A percentile compares a stretch with the other conserved stretches of the same genome.
These are phyloP conservation scores for Rhodinocichla rosea DNA, from an alignment of 2,113 vertebrate species.

Conservation along the genomic window DNA sequence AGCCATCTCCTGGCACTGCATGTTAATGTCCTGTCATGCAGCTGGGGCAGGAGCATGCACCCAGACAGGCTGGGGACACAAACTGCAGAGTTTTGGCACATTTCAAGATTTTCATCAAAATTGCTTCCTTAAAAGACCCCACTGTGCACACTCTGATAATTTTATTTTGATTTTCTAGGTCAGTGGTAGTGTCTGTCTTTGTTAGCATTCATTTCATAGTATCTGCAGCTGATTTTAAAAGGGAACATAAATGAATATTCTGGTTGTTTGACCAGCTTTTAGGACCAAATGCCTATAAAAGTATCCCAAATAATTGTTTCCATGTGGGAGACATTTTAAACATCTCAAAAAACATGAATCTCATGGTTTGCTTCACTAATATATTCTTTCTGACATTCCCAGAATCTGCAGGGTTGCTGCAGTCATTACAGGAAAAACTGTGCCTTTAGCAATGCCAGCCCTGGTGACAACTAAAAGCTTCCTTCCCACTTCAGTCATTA, in stretches of 20 bases:
- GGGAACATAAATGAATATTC: background rate
- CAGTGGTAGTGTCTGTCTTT: background rate
- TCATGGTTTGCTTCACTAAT: background rate
- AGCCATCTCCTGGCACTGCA: background rate
- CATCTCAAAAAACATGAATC: background rate
- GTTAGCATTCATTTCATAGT: background rate
- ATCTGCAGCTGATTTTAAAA: background rate
- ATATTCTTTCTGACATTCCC: background rate
- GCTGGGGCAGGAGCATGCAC: background rate
- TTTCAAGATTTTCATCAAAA: background rate
- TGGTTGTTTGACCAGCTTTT: background rate
- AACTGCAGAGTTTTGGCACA: background rate
- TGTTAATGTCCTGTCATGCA: background rate
- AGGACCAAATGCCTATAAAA: background rate
- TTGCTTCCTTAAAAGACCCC: background rate
- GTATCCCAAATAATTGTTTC: background rate
- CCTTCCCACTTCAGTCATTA: background rate
- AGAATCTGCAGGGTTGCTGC: background rate
- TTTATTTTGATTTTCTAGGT: background rate
- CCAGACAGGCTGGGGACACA: background rate
- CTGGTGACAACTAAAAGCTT: background rate
- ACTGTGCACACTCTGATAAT: background rate
- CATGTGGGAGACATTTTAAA: background rate
- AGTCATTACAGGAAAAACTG: background rate
- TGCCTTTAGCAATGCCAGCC: background rate